Evolutionary conservation across 2,888 invertebrate genomes (phyloP), one percentile per base, ranked within the genome.

Genomic region (Lithophane semibrunnea): DNA sequence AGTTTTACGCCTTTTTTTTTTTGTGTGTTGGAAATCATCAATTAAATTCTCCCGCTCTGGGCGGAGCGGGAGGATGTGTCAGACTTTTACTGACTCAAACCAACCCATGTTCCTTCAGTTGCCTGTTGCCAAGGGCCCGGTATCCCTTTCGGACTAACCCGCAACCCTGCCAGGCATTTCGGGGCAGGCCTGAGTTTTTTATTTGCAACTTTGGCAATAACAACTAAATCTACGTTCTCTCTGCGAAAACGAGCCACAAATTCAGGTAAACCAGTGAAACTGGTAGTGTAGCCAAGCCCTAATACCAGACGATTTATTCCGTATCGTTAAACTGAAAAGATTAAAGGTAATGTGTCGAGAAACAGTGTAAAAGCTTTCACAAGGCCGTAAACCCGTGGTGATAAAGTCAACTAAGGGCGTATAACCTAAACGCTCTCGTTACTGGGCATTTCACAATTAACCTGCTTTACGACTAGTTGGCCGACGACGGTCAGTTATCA

Each of bases 371-470:
- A 66, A 79, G 89, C 86, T 88, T 88, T 88, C 88, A 82, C 84
- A 73, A 21, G 63, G 54, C 87, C 76, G 80, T 90, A 90, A 89
- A 89, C 79, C 85, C 75, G 67, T 72, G 78, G 82, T 78, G 89
- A 90, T 89, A 90, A 88, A 84, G 85, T 82, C 76, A 86, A 90
- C 89, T 90, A 89, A 89, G 88, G 90, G 85, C 84, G 88, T 88
- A 86, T 80, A 84, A 84, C 81, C 77, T 80, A 86, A 88, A 84
- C 79, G 86, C 77, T 86, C 82, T 75, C 66, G 80, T 87, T 86
- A 84, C 82, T 68, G 77, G 75, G 49, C 73, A 87, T 87, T 86
- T 86, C 85, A 87, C 88, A 87, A 89, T 88, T 86, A 89, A 87
- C 88, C 84, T 83, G 81, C 83, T 87, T 90, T 85, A 87, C 81